Percentiles rank a stretch among this genome's conserved stretches.
Evolutionary conservation across 2,113 vertebrate genomes (phyloP).

Genomic region (Pogonocichla stellata): DNA sequence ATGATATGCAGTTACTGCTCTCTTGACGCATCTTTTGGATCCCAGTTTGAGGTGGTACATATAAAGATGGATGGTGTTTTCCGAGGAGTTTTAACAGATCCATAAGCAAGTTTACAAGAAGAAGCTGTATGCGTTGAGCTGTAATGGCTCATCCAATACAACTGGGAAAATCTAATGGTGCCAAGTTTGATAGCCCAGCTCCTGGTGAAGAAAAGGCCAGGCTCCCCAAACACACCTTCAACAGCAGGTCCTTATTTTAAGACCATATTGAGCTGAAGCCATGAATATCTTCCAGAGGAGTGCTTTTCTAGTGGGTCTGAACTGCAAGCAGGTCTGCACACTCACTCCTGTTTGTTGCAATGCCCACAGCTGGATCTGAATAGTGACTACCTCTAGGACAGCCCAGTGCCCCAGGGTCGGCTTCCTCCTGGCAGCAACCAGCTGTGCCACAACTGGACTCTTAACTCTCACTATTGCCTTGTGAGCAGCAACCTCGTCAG

Average conservation of each 20-base stretch:
- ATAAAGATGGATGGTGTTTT: not conserved
- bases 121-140: not conserved
- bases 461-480: not conserved
- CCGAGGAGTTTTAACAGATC: not conserved
- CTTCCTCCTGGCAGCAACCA: not conserved
- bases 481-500: not conserved
- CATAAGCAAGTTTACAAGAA: not conserved
- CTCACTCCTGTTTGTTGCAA: not conserved
- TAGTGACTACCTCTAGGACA: not conserved
- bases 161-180: not conserved
- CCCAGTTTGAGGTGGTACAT: not conserved
- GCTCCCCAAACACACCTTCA: not conserved
- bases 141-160: not conserved
- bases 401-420: fast-evolving
- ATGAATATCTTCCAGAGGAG: not conserved
- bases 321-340: not conserved
- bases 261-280: not conserved
- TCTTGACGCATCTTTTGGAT: not conserved
- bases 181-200: not conserved
- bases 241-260: not conserved
- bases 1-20: not conserved
- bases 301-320: not conserved
- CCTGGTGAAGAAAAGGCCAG: not conserved
- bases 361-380: fast-evolving
- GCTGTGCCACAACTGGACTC: not conserved